Conservation (phyloP, 2,888 invertebrate genomes). For the Pachymerium ferrugineum region DNA sequence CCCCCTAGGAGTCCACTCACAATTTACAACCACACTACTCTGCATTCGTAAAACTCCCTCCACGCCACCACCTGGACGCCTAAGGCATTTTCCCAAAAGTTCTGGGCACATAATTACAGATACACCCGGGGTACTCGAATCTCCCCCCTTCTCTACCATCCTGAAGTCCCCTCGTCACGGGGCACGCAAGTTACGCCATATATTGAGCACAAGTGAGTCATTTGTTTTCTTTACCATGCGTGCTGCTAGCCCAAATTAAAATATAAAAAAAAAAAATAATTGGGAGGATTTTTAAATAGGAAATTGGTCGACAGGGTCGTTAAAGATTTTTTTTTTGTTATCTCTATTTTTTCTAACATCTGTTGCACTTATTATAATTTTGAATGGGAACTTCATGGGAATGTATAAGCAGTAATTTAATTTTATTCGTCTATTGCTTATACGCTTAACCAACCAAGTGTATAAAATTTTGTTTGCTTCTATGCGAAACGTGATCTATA, state of each 20-base stretch:
- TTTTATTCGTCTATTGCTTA: constrained; percentile 3
- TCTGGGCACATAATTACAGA: constrained; percentile 5
- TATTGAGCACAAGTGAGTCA: background rate
- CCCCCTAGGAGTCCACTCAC: constrained; percentile 19
- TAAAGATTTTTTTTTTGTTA: background rate
- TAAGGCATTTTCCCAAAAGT: background rate
- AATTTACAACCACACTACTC: constrained; percentile 14
- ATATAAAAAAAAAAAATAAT: background rate
- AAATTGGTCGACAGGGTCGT: background rate
- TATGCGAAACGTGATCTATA: background rate
- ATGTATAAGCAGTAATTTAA: background rate
- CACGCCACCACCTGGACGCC: background rate
- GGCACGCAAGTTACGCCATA: background rate
- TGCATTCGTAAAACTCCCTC: background rate
- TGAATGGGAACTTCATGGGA: constrained; percentile 9
- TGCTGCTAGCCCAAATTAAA: background rate
- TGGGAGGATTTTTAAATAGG: background rate
- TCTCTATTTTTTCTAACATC: background rate
- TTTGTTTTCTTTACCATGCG: background rate
- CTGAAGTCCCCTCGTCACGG: no score
- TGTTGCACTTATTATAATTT: background rate
- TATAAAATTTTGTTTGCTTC: background rate
- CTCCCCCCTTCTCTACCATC: background rate
- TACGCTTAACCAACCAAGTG: constrained; percentile 3
- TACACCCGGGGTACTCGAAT: constrained; percentile 6